These are phyloP conservation scores for Apus apus DNA, from an alignment of 2,113 vertebrate genomes.

Conservation along the genomic window DNA sequence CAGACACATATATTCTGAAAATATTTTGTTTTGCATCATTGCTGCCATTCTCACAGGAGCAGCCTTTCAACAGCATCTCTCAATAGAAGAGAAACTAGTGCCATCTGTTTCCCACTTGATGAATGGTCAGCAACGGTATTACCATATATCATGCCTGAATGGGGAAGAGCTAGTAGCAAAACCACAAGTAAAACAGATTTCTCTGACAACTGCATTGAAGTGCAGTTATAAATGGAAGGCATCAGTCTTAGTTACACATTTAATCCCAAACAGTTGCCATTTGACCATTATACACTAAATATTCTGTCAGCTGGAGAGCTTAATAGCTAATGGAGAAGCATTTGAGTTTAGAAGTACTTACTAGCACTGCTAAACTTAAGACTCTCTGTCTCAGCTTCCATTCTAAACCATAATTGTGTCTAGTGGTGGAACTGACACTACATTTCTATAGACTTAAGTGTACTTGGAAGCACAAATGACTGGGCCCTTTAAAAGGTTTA, in stretches of 20 bases:
- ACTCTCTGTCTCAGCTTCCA: neutral
- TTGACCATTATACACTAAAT: conserved; percentile 17
- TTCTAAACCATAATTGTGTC: neutral
- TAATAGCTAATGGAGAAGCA: neutral
- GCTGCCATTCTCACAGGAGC: conserved; percentile 20
- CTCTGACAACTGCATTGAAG: conserved; percentile 30
- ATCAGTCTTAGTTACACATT: neutral
- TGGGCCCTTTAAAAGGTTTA: neutral
- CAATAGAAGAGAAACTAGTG: conserved; percentile 46
- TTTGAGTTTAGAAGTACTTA: neutral
- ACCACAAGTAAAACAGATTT: conserved; percentile 49
- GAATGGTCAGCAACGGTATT: conserved; percentile 46
- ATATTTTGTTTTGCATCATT: conserved; percentile 24
- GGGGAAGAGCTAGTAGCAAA: conserved; percentile 35
- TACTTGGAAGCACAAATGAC: neutral
- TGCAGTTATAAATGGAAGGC: conserved; percentile 49
- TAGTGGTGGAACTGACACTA: neutral
- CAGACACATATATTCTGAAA: neutral
- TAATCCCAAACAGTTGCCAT: conserved; percentile 57
- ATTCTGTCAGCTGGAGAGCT: conserved; percentile 34
- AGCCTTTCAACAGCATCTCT: conserved; percentile 28
- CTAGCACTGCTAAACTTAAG: neutral
- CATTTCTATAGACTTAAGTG: neutral
- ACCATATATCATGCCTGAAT: conserved; percentile 23
- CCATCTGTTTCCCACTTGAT: conserved; percentile 71